A percentile compares a stretch with the other conserved stretches of the same genome.
These are phyloP conservation scores for Myanophis thanlyinensis DNA, from an alignment of 2,113 vertebrate species.

Conservation along the genomic window DNA sequence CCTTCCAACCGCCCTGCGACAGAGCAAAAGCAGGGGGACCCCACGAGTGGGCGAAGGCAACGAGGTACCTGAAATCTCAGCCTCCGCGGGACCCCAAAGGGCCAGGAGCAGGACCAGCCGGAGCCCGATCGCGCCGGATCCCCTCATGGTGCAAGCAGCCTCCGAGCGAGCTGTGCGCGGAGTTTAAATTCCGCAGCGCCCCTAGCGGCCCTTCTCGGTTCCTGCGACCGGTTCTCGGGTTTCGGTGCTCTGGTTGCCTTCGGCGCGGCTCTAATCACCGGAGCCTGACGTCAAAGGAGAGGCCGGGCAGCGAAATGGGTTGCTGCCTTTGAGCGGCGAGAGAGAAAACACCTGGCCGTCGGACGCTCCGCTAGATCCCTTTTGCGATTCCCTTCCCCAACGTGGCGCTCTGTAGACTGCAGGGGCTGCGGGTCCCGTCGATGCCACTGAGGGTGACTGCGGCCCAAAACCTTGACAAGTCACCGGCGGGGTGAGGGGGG, in stretches of 20 bases:
- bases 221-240: background rate
- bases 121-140: rapidly evolving
- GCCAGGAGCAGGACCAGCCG: background rate
- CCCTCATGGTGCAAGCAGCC: conserved; percentile 12
- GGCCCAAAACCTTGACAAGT: background rate
- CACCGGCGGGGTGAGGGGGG: background rate
- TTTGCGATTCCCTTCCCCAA: background rate
- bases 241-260: background rate
- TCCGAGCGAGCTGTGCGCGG: background rate
- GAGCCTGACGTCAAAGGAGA: background rate
- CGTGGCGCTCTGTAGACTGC: background rate
- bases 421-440: background rate
- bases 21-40: rapidly evolving
- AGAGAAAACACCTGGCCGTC: background rate
- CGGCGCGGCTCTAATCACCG: background rate
- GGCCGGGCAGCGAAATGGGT: background rate
- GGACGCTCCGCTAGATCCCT: background rate
- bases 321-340: background rate
- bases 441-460: background rate
- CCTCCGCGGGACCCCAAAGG: background rate
- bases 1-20: background rate
- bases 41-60: rapidly evolving
- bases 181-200: background rate
- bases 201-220: background rate
- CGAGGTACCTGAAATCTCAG: conserved; percentile 36